Conservation (phyloP, 2,113 vertebrate species). For the Pseudopipra pipra region DNA sequence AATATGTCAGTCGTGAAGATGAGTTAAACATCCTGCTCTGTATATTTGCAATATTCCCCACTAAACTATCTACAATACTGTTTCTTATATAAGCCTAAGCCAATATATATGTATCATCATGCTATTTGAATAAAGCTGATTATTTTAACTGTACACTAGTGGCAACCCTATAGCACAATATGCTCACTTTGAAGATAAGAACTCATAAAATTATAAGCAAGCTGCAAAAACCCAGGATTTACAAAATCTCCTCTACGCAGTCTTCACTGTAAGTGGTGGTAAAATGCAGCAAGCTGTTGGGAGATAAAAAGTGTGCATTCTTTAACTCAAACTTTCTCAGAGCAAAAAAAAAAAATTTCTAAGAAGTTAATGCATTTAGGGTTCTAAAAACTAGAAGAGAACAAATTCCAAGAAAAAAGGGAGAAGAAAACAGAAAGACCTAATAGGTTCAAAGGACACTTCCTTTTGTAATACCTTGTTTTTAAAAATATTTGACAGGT, state of each 20-base stretch:
- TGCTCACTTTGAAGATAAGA: not conserved
- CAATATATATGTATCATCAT: not conserved
- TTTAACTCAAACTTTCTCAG: not conserved
- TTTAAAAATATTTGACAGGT: not conserved
- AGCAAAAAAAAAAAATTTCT: not conserved
- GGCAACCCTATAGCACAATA: not conserved
- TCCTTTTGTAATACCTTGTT: not conserved
- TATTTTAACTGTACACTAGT: not conserved
- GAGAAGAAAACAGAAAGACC: not conserved
- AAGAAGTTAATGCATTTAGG: not conserved
- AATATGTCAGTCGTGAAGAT: not conserved
- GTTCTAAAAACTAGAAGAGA: not conserved
- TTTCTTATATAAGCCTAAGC: not conserved
- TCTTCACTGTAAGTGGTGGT: not conserved
- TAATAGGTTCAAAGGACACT: not conserved
- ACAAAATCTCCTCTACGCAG: not conserved
- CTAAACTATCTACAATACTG: not conserved
- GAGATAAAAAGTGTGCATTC: not conserved
- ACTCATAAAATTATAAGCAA: not conserved
- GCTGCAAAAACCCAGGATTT: not conserved
- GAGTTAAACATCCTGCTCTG: not conserved
- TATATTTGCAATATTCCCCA: not conserved
- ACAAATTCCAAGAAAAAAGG: not conserved
- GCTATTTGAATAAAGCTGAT: not conserved
- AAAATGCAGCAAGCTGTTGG: not conserved